Base-by-base conservation (phyloP, 2,888 invertebrate species). In the Spilosoma lubricipeda region DNA sequence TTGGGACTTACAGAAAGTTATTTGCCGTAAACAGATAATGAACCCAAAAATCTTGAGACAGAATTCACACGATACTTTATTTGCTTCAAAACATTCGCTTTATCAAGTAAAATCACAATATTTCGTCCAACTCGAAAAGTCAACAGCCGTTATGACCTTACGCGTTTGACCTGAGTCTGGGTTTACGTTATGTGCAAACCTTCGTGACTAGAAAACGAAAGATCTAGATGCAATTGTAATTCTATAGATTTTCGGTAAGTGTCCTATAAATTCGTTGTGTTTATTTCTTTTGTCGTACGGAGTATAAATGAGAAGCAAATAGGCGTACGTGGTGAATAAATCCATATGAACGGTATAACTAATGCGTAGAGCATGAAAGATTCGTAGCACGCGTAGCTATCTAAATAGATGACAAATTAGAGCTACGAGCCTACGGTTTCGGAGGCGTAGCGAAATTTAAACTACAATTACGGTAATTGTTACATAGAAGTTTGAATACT, bases 1-100 rank as follows among this genome's bases (percentile, higher is more conserved):
- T 86, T 80, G 71, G 9, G 72, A 76, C 30, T 45, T 59, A 74
- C 71, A 75, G 75, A 79, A 87, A 85, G 74, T 84, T 84, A 86
- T 89, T 87, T 88, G 81, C 83, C 82, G 85, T 90, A 88, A 89
- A 87, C 90, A 87, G 89, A 88, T 90, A 89, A 89, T 89, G 90
- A 89, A 86, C 77, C 80, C 82, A 79, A 85, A 84, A 87, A 85
- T 87, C 85, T 85, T 82, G 74, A n/a, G 70, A 36, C 45, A 72
- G 67, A 75, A 79, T 85, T 83, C 80, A 79, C 75, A 72, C 77
- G 77, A 83, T 87, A 86, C 79, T 87, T 85, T 83, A 86, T 82
- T 69, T 73, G 75, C 64, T 65, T 63, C 65, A 65, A 73, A 64
- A 73, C 39, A 69, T 48, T 64, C 36, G 39, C 63, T 64, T 48